phyloP scores from a whole-genome alignment of 2,888 invertebrate genomes.

The Phyllotreta cruciferae region DNA sequence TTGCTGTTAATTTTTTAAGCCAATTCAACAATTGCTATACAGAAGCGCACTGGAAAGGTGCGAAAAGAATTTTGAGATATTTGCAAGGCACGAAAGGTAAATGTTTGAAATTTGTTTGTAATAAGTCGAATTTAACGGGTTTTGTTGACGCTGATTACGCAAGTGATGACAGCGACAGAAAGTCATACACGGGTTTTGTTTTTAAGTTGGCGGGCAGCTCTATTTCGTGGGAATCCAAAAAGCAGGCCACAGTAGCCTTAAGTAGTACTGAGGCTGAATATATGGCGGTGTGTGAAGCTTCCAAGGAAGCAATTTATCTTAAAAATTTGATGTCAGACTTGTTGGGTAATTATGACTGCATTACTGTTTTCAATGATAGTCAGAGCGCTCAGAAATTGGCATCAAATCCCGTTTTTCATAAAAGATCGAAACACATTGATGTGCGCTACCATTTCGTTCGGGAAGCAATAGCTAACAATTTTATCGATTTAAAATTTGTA shows the following conservation, averaged over 20 bases:
- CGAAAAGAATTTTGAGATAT: conserved; percentile 30
- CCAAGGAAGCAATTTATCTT: conserved; percentile 42
- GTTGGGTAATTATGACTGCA: conserved; percentile 5
- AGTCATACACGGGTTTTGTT: conserved; percentile 52
- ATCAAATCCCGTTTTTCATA: conserved; percentile 9
- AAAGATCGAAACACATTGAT: conserved; percentile 26
- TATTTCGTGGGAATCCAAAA: conserved; percentile 48
- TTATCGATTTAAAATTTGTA: conserved; percentile 1
- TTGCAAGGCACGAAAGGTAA: conserved; percentile 26
- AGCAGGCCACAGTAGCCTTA: conserved; percentile 49
- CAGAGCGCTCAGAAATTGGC: conserved; percentile 31
- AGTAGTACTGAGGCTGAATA: conserved; percentile 47
- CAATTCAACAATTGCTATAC: conserved; percentile 36
- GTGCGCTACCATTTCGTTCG: conserved; percentile 8
- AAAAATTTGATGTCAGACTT: conserved; percentile 25
- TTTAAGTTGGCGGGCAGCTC: conserved; percentile 44
- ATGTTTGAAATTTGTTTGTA: conserved; percentile 13
- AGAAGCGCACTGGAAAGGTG: conserved; percentile 37
- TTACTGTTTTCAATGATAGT: conserved; percentile 35
- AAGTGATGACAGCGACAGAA: neutral
- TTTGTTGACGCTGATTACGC: conserved; percentile 24
- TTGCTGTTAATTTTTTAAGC: conserved; percentile 39
- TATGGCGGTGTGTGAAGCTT: conserved; percentile 47
- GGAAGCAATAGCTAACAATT: conserved; percentile 11
- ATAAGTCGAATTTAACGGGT: conserved; percentile 1